Evolutionary conservation across 1,140 invertebrate species (phyloP).

Genomic region (Drosophila guanche): DNA sequence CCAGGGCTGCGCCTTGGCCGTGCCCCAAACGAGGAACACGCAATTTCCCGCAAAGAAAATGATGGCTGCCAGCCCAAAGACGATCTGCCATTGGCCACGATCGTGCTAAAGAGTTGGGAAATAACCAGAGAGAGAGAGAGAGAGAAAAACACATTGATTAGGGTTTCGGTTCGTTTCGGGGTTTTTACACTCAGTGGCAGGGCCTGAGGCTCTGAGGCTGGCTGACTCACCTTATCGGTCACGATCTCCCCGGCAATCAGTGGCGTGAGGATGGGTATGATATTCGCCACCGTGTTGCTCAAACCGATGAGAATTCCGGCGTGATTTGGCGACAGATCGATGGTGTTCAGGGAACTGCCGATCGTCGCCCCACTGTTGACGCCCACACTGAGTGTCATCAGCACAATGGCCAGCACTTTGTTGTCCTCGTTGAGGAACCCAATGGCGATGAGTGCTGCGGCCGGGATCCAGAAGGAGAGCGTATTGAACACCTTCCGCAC

Average conservation of each 20-base stretch:
- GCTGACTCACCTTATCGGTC: slow-evolving; percentile 86
- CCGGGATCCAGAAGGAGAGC: slow-evolving; percentile 86
- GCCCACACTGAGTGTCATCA: slow-evolving; percentile 89
- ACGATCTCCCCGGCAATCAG: slow-evolving; percentile 87
- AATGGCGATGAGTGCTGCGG: slow-evolving; percentile 86
- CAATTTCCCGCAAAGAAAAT: slow-evolving; percentile 89
- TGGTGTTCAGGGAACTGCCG: slow-evolving; percentile 88
- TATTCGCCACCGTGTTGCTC: slow-evolving; percentile 90
- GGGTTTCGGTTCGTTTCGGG: slow-evolving; percentile 1
- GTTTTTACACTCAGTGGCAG: slow-evolving; percentile 5
- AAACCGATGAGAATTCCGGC: slow-evolving; percentile 88
- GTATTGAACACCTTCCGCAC: slow-evolving; percentile 88
- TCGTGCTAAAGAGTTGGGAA: slow-evolving; percentile 83
- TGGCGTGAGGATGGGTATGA: slow-evolving; percentile 90
- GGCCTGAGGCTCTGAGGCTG: no score
- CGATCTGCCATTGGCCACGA: slow-evolving; percentile 87
- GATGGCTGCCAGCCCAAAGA: slow-evolving; percentile 89
- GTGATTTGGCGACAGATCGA: slow-evolving; percentile 91
- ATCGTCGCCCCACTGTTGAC: slow-evolving; percentile 90
- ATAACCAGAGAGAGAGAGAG: background rate
- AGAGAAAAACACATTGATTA: background rate
- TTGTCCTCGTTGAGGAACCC: slow-evolving; percentile 85
- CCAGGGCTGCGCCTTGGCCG: slow-evolving; percentile 87
- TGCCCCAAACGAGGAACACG: slow-evolving; percentile 88
- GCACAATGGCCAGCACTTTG: slow-evolving; percentile 85